Percentiles rank a stretch among this genome's conserved stretches.
Conservation (phyloP, 2,113 vertebrate genomes). For the Ardeotis arabs region DNA sequence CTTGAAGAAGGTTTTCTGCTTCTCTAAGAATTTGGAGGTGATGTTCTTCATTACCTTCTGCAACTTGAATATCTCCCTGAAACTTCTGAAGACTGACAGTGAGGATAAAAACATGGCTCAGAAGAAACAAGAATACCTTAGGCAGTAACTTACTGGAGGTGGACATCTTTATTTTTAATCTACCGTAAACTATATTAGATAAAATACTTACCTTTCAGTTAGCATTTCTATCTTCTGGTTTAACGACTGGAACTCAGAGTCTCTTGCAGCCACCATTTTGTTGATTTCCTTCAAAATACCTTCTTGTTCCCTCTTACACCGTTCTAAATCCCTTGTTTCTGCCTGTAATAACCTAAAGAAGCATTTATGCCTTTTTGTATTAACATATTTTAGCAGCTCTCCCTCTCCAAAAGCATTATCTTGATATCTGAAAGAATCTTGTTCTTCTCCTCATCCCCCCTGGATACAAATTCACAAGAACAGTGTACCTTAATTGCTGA, state of each 20-base stretch:
- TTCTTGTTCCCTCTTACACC: slow-evolving; percentile 76
- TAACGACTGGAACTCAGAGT: slow-evolving; percentile 79
- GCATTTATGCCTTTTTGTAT: background rate
- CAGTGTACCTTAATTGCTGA: slow-evolving; percentile 80
- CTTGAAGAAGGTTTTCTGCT: slow-evolving; percentile 74
- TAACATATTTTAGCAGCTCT: background rate
- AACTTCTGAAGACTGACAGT: slow-evolving; percentile 79
- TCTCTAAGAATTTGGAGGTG: slow-evolving; percentile 76
- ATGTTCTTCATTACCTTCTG: slow-evolving; percentile 70
- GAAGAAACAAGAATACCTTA: background rate
- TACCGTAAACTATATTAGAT: too few relatives aligned
- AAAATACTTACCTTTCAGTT: slow-evolving; percentile 70
- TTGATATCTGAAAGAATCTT: background rate
- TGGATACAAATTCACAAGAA: background rate
- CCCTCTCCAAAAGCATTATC: background rate
- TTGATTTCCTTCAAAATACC: slow-evolving; percentile 77
- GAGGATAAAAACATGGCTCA: background rate
- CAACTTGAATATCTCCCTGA: slow-evolving; percentile 70
- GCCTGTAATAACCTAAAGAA: slow-evolving; percentile 77
- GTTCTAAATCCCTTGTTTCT: slow-evolving; percentile 72
- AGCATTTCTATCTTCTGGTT: slow-evolving; percentile 74
- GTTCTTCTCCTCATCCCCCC: background rate
- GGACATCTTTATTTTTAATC: background rate
- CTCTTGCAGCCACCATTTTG: slow-evolving; percentile 72
- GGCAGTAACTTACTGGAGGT: background rate